Conservation (phyloP, 2,797 vertebrate species). For the Morus bassanus region DNA sequence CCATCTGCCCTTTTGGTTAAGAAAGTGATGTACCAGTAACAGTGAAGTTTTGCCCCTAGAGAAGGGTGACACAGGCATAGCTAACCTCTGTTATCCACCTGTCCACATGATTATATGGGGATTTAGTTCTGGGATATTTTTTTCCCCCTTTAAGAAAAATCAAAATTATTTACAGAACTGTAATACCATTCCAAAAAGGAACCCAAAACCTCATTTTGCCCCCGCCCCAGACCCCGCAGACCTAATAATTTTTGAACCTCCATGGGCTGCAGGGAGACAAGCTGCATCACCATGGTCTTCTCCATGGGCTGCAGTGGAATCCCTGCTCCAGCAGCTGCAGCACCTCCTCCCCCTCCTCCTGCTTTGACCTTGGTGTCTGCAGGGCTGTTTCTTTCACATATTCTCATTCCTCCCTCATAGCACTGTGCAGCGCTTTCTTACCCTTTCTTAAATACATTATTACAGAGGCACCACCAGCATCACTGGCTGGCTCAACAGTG, state of each 20-base stretch:
- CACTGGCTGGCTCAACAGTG: no score
- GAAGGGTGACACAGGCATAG: neutral
- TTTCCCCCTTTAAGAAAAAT: neutral
- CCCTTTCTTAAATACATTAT: fast-evolving
- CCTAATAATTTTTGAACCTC: neutral
- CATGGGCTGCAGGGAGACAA: neutral
- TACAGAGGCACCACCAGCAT: neutral
- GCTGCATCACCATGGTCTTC: neutral
- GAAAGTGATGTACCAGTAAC: neutral
- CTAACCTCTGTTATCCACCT: neutral
- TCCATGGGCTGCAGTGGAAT: neutral
- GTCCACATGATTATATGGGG: neutral
- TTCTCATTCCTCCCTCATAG: neutral
- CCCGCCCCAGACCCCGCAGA: fast-evolving
- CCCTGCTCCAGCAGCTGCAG: neutral
- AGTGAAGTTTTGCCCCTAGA: neutral
- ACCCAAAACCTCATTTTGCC: no score
- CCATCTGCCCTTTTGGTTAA: neutral
- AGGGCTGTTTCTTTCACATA: neutral
- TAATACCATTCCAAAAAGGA: neutral
- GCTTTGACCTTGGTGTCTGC: neutral
- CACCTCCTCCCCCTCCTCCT: neutral
- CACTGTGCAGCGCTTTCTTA: fast-evolving
- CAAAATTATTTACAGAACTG: neutral
- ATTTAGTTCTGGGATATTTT: neutral